A percentile compares a stretch with the other conserved stretches of the same genome.
Conservation (phyloP, 2,113 vertebrate genomes). For the Scatophagus argus region DNA sequence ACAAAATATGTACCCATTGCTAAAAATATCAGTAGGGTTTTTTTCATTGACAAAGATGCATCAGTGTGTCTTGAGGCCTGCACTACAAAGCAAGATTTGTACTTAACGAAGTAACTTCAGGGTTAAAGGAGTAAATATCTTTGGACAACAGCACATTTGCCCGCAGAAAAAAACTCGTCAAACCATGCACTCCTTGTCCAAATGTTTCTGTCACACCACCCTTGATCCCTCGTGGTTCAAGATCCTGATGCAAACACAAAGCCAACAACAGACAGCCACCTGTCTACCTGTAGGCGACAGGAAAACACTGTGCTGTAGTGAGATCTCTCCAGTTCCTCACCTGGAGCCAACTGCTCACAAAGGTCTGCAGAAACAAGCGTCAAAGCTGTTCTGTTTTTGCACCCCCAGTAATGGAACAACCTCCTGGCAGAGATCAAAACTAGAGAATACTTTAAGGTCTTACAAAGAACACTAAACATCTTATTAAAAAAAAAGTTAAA, state of each 20-base stretch:
- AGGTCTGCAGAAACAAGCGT: conserved; percentile 20
- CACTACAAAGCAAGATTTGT: too few species aligned
- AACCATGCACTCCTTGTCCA: conserved; percentile 26
- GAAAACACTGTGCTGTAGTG: neutral
- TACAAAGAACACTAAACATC: neutral
- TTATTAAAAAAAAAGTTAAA: neutral
- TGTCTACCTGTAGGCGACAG: conserved; percentile 41
- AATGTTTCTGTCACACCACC: conserved; percentile 26
- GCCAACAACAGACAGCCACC: conserved; percentile 44
- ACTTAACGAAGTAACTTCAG: too few species aligned
- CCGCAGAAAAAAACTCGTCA: neutral
- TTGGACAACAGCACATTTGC: neutral
- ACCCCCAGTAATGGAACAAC: neutral
- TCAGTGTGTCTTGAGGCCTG: conserved; percentile 3
- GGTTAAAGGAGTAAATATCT: too few species aligned
- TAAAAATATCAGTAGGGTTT: neutral
- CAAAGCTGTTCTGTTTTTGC: neutral
- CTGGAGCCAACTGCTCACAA: conserved; percentile 22
- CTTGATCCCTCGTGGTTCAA: conserved; percentile 20
- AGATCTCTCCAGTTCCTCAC: conserved; percentile 33
- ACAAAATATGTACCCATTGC: neutral
- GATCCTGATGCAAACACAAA: neutral
- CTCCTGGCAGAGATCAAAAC: neutral
- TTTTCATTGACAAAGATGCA: neutral
- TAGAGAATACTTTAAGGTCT: neutral